phyloP scores from a whole-genome alignment of 2,888 invertebrate genomes.

The Crioceris asparagi region DNA sequence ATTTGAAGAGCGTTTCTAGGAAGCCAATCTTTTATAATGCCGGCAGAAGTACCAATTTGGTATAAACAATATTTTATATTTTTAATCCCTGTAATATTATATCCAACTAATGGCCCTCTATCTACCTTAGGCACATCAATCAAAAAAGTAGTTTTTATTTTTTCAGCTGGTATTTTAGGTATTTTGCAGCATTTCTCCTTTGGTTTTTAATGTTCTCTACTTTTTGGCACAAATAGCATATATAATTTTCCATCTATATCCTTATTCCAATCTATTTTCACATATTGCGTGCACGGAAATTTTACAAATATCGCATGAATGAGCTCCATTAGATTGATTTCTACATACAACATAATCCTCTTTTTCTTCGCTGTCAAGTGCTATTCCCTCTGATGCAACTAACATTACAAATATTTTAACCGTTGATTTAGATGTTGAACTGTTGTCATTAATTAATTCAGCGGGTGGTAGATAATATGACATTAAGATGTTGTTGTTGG shows the following conservation, averaged over 20 bases:
- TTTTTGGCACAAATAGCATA: slow-evolving; percentile 6
- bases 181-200: slow-evolving; percentile 3
- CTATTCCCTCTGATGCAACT: not conserved
- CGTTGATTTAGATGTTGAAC: slow-evolving; percentile 8
- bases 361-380: not conserved
- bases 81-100: slow-evolving; percentile 4
- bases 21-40: slow-evolving; percentile 1
- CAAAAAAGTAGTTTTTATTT: not conserved
- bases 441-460: slow-evolving; percentile 3
- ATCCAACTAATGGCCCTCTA: slow-evolving; percentile 3
- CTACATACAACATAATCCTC: slow-evolving; percentile 1
- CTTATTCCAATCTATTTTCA: slow-evolving; percentile 2
- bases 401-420: not conserved
- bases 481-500: slow-evolving; percentile 3
- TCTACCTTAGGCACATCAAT: slow-evolving; percentile 4
- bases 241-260: slow-evolving; percentile 7
- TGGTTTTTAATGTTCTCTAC: slow-evolving; percentile 4
- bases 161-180: slow-evolving; percentile 5
- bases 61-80: slow-evolving; percentile 8
- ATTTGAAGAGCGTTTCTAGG: slow-evolving; percentile 7
- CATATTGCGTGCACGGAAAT: slow-evolving; percentile 4
- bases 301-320: slow-evolving; percentile 5
- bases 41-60: slow-evolving; percentile 5
- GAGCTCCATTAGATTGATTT: slow-evolving; percentile 2
- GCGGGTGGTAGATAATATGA: slow-evolving; percentile 1